Percentiles rank a stretch among this genome's conserved stretches.
Conservation (phyloP, 2,888 invertebrate genomes). For the Leptopterna dolabrata region DNA sequence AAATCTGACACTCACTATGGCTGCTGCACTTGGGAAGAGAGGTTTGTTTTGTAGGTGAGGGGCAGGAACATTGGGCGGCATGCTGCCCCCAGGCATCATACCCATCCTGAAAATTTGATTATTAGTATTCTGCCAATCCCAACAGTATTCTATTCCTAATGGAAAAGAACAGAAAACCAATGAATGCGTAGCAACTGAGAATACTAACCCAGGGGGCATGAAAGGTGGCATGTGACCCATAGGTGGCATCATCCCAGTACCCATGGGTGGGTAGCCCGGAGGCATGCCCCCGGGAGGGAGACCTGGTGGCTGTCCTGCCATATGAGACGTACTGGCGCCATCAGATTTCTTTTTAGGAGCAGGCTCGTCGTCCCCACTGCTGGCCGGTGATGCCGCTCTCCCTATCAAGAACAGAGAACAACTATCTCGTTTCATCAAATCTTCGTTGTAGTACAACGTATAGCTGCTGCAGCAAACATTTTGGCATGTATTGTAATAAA, state of each 20-base stretch:
- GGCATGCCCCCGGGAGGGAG: constrained; percentile 75
- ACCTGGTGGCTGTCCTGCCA: constrained; percentile 67
- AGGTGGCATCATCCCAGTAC: constrained; percentile 70
- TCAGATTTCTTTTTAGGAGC: constrained; percentile 79
- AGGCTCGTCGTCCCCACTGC: constrained; percentile 88
- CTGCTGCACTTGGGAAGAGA: constrained; percentile 83
- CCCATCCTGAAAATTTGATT: constrained; percentile 68
- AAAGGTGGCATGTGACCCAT: constrained; percentile 82
- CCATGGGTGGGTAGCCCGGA: constrained; percentile 72
- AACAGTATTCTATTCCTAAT: too few relatives aligned
- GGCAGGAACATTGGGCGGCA: constrained; percentile 64
- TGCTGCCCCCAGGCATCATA: constrained; percentile 69
- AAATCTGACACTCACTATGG: constrained; percentile 65
- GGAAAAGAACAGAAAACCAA: too few relatives aligned
- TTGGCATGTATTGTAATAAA: too few relatives aligned
- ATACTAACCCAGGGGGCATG: constrained; percentile 73
- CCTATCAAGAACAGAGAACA: constrained; percentile 65
- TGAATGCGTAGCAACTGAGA: background rate
- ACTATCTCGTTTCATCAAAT: background rate
- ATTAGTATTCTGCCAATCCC: background rate
- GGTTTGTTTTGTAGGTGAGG: constrained; percentile 71
- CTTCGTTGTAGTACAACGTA: too few relatives aligned
- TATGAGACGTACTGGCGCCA: constrained; percentile 58
- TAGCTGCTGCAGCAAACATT: too few relatives aligned
- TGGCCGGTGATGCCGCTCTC: constrained; percentile 76